These are phyloP conservation scores for Epinotia brunnichana DNA, from an alignment of 2,888 invertebrate genomes.

Conservation along the genomic window DNA sequence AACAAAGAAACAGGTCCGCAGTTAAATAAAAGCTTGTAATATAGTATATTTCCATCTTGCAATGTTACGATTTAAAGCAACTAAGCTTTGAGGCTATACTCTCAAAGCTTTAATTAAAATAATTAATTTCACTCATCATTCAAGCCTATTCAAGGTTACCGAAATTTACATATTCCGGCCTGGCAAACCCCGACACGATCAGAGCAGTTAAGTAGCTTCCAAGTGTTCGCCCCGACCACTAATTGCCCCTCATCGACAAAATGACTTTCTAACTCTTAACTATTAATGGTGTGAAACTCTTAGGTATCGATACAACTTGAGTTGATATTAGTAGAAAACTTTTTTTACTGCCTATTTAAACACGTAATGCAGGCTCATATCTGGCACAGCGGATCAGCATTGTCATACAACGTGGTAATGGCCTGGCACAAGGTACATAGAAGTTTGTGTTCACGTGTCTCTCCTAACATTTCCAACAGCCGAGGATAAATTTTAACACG, in stretches of 20 bases:
- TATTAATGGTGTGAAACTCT: conserved; percentile 49
- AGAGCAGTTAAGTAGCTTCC: conserved; percentile 44
- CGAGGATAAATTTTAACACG: no score
- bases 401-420: no score
- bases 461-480: no score
- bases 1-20: no score
- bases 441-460: no score
- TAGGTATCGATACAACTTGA: background rate
- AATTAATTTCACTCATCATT: background rate
- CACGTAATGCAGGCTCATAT: no score
- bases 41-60: no score
- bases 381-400: no score
- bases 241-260: conserved; percentile 63
- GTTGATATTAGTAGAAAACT: background rate
- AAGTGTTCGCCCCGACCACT: conserved; percentile 53
- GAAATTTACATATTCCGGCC: conserved; percentile 29
- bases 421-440: no score
- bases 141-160: background rate
- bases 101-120: background rate
- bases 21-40: no score
- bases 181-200: conserved; percentile 19
- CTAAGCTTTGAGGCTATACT: background rate
- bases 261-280: conserved; percentile 53
- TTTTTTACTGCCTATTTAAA: no score
- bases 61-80: background rate